Percentiles rank a stretch among this genome's conserved stretches.
phyloP scores from a whole-genome alignment of 2,888 invertebrate genomes.

The Dioctria linearis region DNA sequence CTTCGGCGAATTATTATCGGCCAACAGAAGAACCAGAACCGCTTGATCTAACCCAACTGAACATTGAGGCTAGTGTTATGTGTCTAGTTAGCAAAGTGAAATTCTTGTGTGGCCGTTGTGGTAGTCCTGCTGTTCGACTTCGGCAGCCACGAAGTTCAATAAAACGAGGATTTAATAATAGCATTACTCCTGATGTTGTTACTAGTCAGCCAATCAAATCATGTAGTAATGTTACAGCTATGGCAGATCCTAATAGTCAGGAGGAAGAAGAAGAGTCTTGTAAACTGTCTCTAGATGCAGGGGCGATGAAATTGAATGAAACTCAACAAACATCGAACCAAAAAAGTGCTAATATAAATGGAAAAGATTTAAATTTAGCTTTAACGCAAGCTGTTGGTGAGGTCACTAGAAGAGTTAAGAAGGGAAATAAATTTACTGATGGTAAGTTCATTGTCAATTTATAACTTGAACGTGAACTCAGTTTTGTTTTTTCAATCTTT shows the following conservation, averaged over 20 bases:
- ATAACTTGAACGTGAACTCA: not conserved
- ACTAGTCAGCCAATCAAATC: slow-evolving; percentile 62
- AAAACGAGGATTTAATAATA: slow-evolving; percentile 66
- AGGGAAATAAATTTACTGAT: slow-evolving; percentile 82
- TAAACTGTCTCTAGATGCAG: slow-evolving; percentile 29
- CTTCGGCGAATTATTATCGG: slow-evolving; percentile 83
- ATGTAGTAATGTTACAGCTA: not conserved
- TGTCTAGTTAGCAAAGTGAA: slow-evolving; percentile 87
- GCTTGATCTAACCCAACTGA: slow-evolving; percentile 87
- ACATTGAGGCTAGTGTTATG: slow-evolving; percentile 90
- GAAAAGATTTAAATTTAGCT: slow-evolving; percentile 62
- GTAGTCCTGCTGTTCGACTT: slow-evolving; percentile 80
- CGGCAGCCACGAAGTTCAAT: slow-evolving; percentile 72
- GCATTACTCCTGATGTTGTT: slow-evolving; percentile 67
- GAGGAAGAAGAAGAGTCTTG: slow-evolving; percentile 18
- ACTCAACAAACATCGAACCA: not conserved
- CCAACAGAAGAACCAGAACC: slow-evolving; percentile 88
- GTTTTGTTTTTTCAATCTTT: not conserved
- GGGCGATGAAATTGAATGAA: slow-evolving; percentile 23
- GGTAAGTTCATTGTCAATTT: slow-evolving; percentile 65
- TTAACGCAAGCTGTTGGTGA: slow-evolving; percentile 74
- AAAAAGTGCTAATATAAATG: slow-evolving; percentile 54
- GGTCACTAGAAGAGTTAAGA: slow-evolving; percentile 74
- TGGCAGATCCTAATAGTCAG: slow-evolving; percentile 38
- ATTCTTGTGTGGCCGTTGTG: slow-evolving; percentile 82